Conservation (phyloP, 2,888 invertebrate genomes). For the Drosophila diplacantha region DNA sequence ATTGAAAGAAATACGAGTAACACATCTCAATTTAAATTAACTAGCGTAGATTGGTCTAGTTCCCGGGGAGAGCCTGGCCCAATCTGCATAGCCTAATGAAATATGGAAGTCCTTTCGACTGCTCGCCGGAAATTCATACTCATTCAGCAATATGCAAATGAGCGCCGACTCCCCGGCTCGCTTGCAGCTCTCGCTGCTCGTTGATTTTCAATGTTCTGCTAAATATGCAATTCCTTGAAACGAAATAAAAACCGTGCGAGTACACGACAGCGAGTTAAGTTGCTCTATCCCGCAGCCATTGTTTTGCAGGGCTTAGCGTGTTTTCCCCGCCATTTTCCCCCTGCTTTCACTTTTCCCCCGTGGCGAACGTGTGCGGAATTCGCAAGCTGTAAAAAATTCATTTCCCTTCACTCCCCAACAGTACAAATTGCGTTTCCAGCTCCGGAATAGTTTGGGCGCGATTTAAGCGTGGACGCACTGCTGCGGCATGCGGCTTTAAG, state of each 20-base stretch:
- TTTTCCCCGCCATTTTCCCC: slow-evolving; percentile 6
- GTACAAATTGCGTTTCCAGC: slow-evolving; percentile 9
- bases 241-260: slow-evolving; percentile 47
- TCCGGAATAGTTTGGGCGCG: background rate
- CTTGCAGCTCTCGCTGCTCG: slow-evolving; percentile 9
- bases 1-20: background rate
- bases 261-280: slow-evolving; percentile 26
- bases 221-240: slow-evolving; percentile 49
- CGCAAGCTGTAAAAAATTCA: slow-evolving; percentile 9
- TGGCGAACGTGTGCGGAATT: slow-evolving; percentile 47
- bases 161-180: background rate
- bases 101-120: slow-evolving; percentile 22
- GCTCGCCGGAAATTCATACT: slow-evolving; percentile 31
- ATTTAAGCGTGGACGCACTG: slow-evolving; percentile 14
- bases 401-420: background rate
- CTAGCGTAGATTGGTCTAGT: background rate
- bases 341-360: background rate
- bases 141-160: slow-evolving; percentile 31
- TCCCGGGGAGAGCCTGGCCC: background rate
- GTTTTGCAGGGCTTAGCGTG: slow-evolving; percentile 18
- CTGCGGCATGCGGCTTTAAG: slow-evolving; percentile 23
- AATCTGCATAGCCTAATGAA: slow-evolving; percentile 17
- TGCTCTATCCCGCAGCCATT: slow-evolving; percentile 19
- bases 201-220: slow-evolving; percentile 30
- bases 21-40: background rate